Conservation (phyloP, 2,113 vertebrate genomes). For the Epinephelus moara region DNA sequence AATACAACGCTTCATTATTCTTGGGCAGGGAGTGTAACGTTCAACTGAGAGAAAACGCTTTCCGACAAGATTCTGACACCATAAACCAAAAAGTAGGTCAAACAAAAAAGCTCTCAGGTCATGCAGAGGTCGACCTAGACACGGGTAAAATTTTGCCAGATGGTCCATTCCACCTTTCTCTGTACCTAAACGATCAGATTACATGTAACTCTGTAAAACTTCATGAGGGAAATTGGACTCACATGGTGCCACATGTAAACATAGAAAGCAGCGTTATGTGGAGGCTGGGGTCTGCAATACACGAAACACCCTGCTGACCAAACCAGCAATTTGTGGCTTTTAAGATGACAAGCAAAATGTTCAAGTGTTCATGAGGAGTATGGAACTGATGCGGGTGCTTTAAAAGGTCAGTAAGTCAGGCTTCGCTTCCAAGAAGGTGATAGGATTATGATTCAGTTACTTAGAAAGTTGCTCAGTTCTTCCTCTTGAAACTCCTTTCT, state of each 20-base stretch:
- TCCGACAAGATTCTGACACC: not conserved
- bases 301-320: not conserved
- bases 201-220: slow-evolving; percentile 46
- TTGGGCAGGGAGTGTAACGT: not conserved
- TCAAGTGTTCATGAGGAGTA: not conserved
- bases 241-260: slow-evolving; percentile 52
- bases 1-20: not conserved
- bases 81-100: not conserved
- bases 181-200: slow-evolving; percentile 49
- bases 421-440: not conserved
- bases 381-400: not conserved
- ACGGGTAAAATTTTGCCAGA: not conserved
- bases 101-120: slow-evolving; percentile 4
- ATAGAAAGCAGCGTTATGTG: not conserved
- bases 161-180: not conserved
- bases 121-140: not conserved
- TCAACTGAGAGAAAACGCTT: not conserved
- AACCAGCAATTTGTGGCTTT: not conserved
- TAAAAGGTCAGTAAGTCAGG: not conserved
- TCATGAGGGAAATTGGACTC: slow-evolving; percentile 37
- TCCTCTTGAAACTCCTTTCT: not conserved
- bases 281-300: slow-evolving; percentile 9
- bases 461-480: not conserved
- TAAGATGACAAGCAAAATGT: not conserved
- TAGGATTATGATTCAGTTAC: not conserved